phyloP scores from a whole-genome alignment of 2,888 invertebrate genomes.

The Lydus trimaculatus region DNA sequence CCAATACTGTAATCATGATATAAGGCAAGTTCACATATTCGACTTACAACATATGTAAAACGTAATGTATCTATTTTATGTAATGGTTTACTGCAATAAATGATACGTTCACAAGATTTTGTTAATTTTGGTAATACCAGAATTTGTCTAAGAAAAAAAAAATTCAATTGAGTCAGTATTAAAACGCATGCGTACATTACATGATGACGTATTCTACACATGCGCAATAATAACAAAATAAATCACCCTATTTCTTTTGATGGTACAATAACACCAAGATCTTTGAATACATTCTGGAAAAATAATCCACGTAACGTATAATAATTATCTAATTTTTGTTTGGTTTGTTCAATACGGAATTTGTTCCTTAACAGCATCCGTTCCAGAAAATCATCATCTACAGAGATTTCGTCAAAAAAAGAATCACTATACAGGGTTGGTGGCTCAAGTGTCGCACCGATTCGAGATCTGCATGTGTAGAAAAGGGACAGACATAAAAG shows the following conservation, averaged over 20 bases:
- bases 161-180: no score
- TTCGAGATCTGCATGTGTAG: no score
- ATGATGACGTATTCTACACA: no score
- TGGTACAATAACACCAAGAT: no score
- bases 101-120: not conserved
- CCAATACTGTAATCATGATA: not conserved
- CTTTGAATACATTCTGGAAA: no score
- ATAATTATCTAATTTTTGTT: slow-evolving; percentile 16
- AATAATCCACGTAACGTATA: not conserved
- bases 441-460: no score
- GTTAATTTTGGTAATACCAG: not conserved
- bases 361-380: slow-evolving; percentile 15
- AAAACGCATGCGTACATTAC: no score
- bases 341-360: slow-evolving; percentile 17
- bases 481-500: no score
- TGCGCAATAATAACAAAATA: no score
- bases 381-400: slow-evolving; percentile 13
- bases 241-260: no score
- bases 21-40: not conserved
- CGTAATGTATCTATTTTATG: not conserved
- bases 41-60: not conserved
- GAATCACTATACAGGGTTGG: no score
- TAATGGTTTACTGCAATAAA: not conserved
- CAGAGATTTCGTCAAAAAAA: no score
- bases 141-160: not conserved